phyloP scores from a whole-genome alignment of 1,140 invertebrate species.

The Pteromalus puparum region DNA sequence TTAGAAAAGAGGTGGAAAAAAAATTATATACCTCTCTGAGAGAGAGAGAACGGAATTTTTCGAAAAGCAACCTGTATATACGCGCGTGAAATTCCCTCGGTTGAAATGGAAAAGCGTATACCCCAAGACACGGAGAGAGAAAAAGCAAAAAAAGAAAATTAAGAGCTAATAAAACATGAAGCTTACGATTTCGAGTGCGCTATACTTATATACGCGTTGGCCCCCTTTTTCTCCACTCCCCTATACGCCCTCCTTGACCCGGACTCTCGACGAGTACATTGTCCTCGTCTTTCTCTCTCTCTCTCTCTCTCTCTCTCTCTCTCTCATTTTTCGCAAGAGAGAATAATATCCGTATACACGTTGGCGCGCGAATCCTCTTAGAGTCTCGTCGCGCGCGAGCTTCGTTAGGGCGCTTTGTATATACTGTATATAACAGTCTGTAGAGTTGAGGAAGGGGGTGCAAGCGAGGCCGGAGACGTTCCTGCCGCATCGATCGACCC shows the following conservation, averaged over 20 bases:
- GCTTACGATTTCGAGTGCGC: background rate
- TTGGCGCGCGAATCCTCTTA: background rate
- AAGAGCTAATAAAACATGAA: slow-evolving; percentile 47
- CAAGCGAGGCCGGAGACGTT: slow-evolving; percentile 10
- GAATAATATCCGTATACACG: background rate
- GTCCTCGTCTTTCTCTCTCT: background rate
- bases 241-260: background rate
- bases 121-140: no score
- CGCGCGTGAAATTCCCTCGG: no score
- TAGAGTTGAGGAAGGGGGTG: background rate
- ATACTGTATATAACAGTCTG: background rate
- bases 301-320: no score
- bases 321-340: background rate
- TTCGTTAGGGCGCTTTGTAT: slow-evolving; percentile 34
- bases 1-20: no score
- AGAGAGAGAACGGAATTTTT: no score
- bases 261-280: background rate
- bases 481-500: slow-evolving; percentile 52
- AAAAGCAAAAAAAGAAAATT: slow-evolving; percentile 18
- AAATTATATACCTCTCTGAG: no score
- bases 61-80: no score
- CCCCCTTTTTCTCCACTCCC: background rate
- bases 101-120: no score
- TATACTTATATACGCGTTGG: background rate
- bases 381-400: background rate